Evolutionary conservation across 92 coral and sea anemone genomes (phyloP).

Genomic region (Palythoa grandiflora): DNA sequence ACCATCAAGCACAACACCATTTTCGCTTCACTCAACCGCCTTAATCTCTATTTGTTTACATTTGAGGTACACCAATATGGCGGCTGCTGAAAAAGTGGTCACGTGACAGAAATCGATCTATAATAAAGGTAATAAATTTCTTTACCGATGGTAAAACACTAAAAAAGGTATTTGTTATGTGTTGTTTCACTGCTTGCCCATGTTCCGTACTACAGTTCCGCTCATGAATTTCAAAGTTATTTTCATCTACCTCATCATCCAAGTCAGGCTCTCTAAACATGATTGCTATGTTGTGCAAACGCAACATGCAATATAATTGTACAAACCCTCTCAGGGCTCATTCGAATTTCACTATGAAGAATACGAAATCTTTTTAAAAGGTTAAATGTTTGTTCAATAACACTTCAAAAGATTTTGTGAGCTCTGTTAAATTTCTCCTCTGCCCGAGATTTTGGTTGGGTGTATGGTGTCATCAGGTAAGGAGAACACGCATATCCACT

Average conservation of each 20-base stretch:
- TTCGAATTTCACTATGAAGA: conserved; percentile 14
- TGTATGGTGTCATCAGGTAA: conserved; percentile 66
- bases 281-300: conserved; percentile 24
- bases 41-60: too few relatives aligned
- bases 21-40: background rate
- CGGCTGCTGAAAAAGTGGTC: too few relatives aligned
- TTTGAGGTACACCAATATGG: too few relatives aligned
- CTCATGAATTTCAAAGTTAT: conserved; percentile 2
- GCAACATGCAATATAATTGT: conserved; percentile 24
- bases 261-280: conserved; percentile 19
- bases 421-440: conserved; percentile 57
- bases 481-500: conserved; percentile 75
- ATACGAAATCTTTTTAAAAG: conserved; percentile 33
- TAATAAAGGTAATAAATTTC: background rate
- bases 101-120: too few relatives aligned
- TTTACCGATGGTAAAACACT: background rate
- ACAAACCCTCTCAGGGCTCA: background rate
- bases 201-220: conserved; percentile 35
- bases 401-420: conserved; percentile 57
- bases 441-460: conserved; percentile 46
- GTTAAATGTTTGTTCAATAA: conserved; percentile 67
- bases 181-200: conserved; percentile 48
- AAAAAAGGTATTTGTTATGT: conserved; percentile 43
- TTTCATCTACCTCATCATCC: conserved; percentile 10
- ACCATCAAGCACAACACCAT: background rate